Conservation (phyloP, 1,140 invertebrate species). For the Glossosoma conforme region DNA sequence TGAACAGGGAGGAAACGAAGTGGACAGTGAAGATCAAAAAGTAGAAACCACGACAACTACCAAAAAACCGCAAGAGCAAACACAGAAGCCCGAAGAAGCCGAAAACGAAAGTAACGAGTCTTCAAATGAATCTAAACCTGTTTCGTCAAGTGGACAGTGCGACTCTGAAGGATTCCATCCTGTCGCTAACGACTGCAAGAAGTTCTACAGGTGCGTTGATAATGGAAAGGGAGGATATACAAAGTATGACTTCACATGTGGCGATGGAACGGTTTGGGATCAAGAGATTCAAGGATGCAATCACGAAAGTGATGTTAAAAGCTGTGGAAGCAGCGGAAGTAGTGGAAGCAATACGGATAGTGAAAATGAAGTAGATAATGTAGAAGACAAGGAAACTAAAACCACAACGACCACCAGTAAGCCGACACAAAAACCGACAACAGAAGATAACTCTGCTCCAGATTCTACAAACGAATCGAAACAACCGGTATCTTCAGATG, state of each 20-base stretch:
- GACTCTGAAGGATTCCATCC: conserved; percentile 53
- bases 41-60: conserved; percentile 29
- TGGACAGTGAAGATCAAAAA: conserved; percentile 27
- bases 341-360: not conserved
- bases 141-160: conserved; percentile 23
- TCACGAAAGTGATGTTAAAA: conserved; percentile 41
- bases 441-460: conserved; percentile 4
- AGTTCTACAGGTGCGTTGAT: conserved; percentile 61
- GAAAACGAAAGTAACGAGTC: conserved; percentile 8
- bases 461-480: not conserved
- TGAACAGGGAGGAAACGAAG: conserved; percentile 22
- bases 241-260: conserved; percentile 49
- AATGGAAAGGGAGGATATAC: conserved; percentile 47
- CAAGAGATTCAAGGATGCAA: conserved; percentile 45
- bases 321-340: conserved; percentile 23
- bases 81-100: conserved; percentile 9
- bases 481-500: not conserved
- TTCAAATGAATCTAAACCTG: conserved; percentile 8
- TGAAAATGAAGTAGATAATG: conserved; percentile 9
- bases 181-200: conserved; percentile 52
- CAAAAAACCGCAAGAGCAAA: conserved; percentile 20
- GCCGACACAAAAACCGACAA: conserved; percentile 10
- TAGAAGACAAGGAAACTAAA: conserved; percentile 23
- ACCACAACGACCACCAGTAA: conserved; percentile 24
- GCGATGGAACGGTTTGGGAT: conserved; percentile 55